These are phyloP conservation scores for Brachypterus glaber DNA, from an alignment of 2,888 invertebrate genomes.

Conservation along the genomic window DNA sequence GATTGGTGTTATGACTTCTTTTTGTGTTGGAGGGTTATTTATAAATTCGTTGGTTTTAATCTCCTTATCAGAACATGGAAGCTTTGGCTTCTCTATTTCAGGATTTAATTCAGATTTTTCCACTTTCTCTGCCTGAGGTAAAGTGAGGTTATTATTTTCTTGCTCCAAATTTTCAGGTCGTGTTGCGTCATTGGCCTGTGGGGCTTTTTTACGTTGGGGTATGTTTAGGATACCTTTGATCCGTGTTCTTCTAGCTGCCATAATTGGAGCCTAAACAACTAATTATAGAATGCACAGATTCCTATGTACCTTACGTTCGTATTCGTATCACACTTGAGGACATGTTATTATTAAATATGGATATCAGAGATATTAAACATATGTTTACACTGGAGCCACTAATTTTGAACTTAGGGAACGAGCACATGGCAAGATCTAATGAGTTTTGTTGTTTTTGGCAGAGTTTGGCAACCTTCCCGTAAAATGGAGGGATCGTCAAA, in stretches of 20 bases:
- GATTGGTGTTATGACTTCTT: no score
- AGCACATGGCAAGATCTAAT: conserved; percentile 23
- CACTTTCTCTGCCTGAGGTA: background rate
- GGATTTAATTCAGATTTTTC: no score
- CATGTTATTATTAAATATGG: conserved; percentile 8
- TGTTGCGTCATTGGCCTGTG: conserved; percentile 14
- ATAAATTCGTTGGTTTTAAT: no score
- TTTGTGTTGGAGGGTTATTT: no score
- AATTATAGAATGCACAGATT: conserved; percentile 37
- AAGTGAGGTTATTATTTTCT: background rate
- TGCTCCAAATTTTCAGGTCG: conserved; percentile 1
- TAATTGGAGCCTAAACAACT: conserved; percentile 25
- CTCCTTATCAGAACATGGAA: no score
- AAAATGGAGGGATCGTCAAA: no score
- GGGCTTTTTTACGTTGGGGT: conserved; percentile 45
- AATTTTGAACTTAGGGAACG: conserved; percentile 11
- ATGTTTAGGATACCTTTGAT: conserved; percentile 66
- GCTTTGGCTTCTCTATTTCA: no score
- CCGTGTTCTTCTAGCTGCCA: conserved; percentile 59
- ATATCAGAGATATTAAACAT: no score
- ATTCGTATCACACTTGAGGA: conserved; percentile 15
- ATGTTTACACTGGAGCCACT: conserved; percentile 15
- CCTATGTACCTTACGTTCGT: conserved; percentile 15
- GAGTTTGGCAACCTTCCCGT: no score
- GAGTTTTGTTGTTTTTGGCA: no score